Base-by-base conservation (phyloP, 2,797 vertebrate species). In the Manis pentadactyla region DNA sequence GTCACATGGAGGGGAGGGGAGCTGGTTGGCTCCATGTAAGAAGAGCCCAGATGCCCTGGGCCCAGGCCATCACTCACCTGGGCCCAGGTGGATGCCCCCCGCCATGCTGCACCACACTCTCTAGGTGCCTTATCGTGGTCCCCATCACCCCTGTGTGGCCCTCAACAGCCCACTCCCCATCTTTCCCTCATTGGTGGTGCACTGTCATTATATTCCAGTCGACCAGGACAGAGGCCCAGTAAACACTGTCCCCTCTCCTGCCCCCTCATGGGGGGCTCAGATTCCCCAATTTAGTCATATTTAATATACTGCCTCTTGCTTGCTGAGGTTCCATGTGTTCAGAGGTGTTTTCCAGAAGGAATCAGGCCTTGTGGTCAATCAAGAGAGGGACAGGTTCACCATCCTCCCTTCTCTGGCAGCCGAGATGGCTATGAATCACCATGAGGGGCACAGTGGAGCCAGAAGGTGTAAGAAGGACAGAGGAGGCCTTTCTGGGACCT, bases 291-390 rank as follows among this genome's bases (percentile, higher is more conserved):
- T 66, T 59, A n/a, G 18, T 31, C 69, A 9, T 14, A 31, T 77
- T 49, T 64, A 34, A 49, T 19, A 17, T 1, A 12, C 31, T 18
- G 53, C 21, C 23, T 68, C 79, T 34, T 61, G 55, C 46, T 66
- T 25, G 46, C 31, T 27, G 34, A 34, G 75, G 42, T 4, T 31
- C 68, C 57, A 5, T 0, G 5, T 5, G 19, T 68, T 49, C 27
- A 29, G 51, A 75, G 10, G 27, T 27, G 29, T 61, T 74, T 91
- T 74, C 55, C 84, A 25, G 84, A 79, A 66, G 42, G 51, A 57
- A 39, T 4, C 8, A 19, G 8, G 39, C 4, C 1, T 1, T 3
- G 11, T 4, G 13, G n/a, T 57, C 42, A 4, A 4, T 14, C 61
- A 7, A 31, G 61, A 42, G 53, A 39, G 55, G 83, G 6, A 15